Percentiles rank a stretch among this genome's conserved stretches.
Conservation (phyloP, 2,888 invertebrate species). For the Coelopa pilipes region DNA sequence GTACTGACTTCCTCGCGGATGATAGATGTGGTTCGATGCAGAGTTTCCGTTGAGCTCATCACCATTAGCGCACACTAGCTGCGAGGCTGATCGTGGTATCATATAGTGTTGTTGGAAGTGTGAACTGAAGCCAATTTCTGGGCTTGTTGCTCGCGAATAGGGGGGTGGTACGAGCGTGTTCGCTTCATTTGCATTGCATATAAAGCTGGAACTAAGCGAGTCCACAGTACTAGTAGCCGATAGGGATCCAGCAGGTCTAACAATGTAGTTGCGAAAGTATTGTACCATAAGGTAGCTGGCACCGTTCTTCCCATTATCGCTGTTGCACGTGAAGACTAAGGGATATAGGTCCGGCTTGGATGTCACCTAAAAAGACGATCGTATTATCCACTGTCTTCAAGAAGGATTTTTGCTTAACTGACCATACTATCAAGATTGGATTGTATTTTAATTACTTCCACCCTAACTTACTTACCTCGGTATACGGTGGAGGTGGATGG, state of each 20-base stretch:
- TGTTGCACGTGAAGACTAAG: constrained; percentile 82
- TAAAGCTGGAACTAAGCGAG: constrained; percentile 87
- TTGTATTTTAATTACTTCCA: background rate
- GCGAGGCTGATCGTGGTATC: constrained; percentile 73
- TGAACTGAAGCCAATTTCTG: constrained; percentile 72
- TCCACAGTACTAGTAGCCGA: constrained; percentile 88
- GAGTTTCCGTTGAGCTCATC: constrained; percentile 41
- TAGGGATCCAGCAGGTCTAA: constrained; percentile 79
- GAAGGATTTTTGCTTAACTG: background rate
- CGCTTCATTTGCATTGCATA: constrained; percentile 88
- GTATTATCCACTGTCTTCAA: too few species aligned
- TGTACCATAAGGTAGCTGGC: constrained; percentile 87
- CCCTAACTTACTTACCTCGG: constrained; percentile 72
- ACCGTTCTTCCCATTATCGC: constrained; percentile 75
- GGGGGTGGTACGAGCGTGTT: constrained; percentile 86
- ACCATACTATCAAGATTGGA: background rate
- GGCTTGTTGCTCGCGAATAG: constrained; percentile 82
- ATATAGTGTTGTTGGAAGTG: constrained; percentile 58
- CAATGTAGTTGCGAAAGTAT: constrained; percentile 83
- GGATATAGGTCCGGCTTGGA: constrained; percentile 89
- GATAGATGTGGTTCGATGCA: constrained; percentile 48
- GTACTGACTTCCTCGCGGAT: constrained; percentile 46
- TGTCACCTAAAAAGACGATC: constrained; percentile 72
- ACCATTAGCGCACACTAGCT: constrained; percentile 67
- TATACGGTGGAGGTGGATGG: constrained; percentile 85